phyloP scores from a whole-genome alignment of 2,888 invertebrate species.

The Oxystoma pomonae region DNA sequence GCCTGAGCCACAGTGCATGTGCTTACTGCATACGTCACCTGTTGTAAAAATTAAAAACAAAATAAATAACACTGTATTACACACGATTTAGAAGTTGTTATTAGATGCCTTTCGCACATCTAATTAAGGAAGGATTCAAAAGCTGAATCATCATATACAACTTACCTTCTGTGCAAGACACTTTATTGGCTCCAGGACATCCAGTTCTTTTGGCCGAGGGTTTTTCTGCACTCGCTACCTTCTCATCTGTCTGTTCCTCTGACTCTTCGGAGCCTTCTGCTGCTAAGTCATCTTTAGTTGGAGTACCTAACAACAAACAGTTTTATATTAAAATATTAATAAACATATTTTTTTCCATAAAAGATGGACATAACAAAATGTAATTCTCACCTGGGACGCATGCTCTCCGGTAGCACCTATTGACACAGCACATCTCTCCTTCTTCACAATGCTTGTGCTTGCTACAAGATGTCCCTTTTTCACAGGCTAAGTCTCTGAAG shows the following conservation, averaged over 20 bases:
- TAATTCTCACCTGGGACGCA: slow-evolving; percentile 17
- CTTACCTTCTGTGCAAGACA: slow-evolving; percentile 6
- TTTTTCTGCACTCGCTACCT: not conserved
- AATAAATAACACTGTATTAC: too few species aligned
- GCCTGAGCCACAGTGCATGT: slow-evolving; percentile 10
- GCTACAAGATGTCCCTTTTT: slow-evolving; percentile 19
- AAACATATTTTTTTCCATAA: too few species aligned
- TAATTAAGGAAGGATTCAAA: too few species aligned
- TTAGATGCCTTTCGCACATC: too few species aligned
- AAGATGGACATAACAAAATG: too few species aligned
- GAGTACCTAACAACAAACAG: slow-evolving; percentile 9
- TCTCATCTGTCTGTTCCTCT: not conserved
- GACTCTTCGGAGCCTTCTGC: slow-evolving; percentile 18
- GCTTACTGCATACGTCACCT: slow-evolving; percentile 13
- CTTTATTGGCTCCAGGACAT: slow-evolving; percentile 4
- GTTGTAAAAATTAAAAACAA: too few species aligned
- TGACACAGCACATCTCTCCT: slow-evolving; percentile 23
- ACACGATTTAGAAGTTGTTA: too few species aligned
- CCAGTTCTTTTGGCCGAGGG: not conserved
- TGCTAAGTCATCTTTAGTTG: slow-evolving; percentile 20
- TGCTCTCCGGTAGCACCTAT: slow-evolving; percentile 24
- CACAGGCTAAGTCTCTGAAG: slow-evolving; percentile 18
- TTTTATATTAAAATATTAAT: too few species aligned
- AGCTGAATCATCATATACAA: too few species aligned
- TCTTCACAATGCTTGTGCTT: slow-evolving; percentile 22